Evolutionary conservation across 1,140 invertebrate species (phyloP), one percentile per base, ranked within the genome.

Genomic region (Zaprionus ghesquierei): DNA sequence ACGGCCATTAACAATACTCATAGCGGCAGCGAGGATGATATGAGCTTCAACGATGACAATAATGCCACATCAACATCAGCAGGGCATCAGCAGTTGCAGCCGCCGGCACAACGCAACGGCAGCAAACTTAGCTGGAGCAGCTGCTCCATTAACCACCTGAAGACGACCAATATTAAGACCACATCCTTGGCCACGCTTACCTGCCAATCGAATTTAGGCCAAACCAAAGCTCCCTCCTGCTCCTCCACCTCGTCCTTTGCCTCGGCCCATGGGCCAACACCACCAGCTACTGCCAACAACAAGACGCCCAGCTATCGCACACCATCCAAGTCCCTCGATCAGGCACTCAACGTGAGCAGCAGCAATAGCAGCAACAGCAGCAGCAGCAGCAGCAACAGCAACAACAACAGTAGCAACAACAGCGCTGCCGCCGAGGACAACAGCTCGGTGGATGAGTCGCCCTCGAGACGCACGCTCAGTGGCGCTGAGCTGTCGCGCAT

Each of bases 161-260:
- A 87, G 76, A 91, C 84, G 81, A 90, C 90, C 90, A 91, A 91
- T 90, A 90, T 90, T 12, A 91, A 91, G 74, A 91, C 87, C 81
- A 91, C 84, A 74, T 91, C 90, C 53, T 68, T 91, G 84, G 90
- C 90, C 56, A 86, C 77, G 50, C 79, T 90, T 55, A 73, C 86
- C 82, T 89, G 86, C 84, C 90, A 90, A 84, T 73, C 84, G 81
- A 91, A 91, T 89, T 90, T 91, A 90, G 64, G 81, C 63, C 60
- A 71, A 35, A 35, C 9, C 59, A 72, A 69, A 58, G 41, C 68
- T 69, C 68, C 71, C 51, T 75, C 81, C 62, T 69, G 62, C 66
- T 41, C 35, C 35, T 41, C 35, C 31, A 33, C 31, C 31, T 13
- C 10, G 10, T 33, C 31, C 35, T 41, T 41, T 41, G 35, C 35